Percentiles rank a stretch among this genome's conserved stretches.
Conservation (phyloP, 2,888 invertebrate species). For the Meta bourneti region DNA sequence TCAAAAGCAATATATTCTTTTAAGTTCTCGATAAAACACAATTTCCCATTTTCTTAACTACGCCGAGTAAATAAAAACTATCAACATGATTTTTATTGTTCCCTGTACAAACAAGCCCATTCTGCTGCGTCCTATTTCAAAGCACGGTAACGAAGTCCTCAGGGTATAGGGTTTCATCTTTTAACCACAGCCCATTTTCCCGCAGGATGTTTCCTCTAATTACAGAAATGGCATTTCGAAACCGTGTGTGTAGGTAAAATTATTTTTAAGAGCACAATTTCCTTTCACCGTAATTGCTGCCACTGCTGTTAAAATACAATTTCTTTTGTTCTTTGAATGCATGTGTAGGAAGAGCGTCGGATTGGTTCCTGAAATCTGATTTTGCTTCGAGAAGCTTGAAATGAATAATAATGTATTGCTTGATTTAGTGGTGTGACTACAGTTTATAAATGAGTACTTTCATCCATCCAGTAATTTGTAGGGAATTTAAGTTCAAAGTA, state of each 20-base stretch:
- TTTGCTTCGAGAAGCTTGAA: background rate
- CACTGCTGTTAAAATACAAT: constrained; percentile 15
- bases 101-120: background rate
- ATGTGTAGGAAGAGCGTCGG: background rate
- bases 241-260: constrained; percentile 29
- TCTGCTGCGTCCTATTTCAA: background rate
- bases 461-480: background rate
- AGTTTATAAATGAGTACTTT: background rate
- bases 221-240: constrained; percentile 32
- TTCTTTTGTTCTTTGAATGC: background rate
- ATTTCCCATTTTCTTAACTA: no score
- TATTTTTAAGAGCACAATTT: constrained; percentile 40
- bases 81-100: background rate
- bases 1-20: no score
- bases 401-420: background rate
- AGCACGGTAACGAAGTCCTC: constrained; percentile 36
- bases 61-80: background rate
- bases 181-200: constrained; percentile 41
- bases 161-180: constrained; percentile 36
- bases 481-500: no score
- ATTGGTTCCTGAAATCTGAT: background rate
- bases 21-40: no score
- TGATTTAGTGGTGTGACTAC: background rate
- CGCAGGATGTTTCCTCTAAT: constrained; percentile 23
- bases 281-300: constrained; percentile 26